Conservation (phyloP, 2,888 invertebrate species). For the Drosophila formosana region DNA sequence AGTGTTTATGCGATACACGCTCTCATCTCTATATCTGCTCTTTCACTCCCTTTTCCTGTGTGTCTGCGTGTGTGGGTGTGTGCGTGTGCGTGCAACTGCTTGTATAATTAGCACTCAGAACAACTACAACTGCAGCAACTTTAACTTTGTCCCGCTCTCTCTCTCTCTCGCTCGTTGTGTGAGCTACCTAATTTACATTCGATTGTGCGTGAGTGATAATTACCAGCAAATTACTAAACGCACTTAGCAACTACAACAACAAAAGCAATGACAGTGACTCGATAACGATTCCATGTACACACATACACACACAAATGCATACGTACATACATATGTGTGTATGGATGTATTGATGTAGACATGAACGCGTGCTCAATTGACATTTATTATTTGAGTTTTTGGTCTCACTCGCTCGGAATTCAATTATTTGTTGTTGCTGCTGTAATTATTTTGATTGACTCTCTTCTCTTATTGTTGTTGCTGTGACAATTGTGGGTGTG, state of each 20-base stretch:
- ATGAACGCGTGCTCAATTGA: slow-evolving; percentile 64
- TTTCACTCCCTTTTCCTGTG: slow-evolving; percentile 1
- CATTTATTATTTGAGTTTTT: slow-evolving; percentile 65
- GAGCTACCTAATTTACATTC: slow-evolving; percentile 58
- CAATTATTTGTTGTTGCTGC: slow-evolving; percentile 39
- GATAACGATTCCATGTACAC: slow-evolving; percentile 14
- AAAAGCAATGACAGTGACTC: slow-evolving; percentile 31
- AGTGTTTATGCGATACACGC: neutral
- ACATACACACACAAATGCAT: too few relatives aligned
- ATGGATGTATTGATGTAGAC: neutral
- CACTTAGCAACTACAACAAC: slow-evolving; percentile 67
- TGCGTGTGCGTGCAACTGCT: slow-evolving; percentile 44
- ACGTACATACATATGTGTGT: neutral
- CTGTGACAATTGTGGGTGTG: slow-evolving; percentile 19
- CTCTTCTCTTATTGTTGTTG: slow-evolving; percentile 42
- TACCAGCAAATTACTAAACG: slow-evolving; percentile 76
- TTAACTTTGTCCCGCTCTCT: slow-evolving; percentile 13
- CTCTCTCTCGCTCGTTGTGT: slow-evolving; percentile 15
- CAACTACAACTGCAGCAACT: slow-evolving; percentile 34
- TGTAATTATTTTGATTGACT: slow-evolving; percentile 62
- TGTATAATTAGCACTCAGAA: slow-evolving; percentile 65
- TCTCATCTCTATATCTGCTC: slow-evolving; percentile 7
- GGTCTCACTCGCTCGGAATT: slow-evolving; percentile 21
- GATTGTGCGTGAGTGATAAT: slow-evolving; percentile 79
- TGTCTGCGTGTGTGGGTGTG: slow-evolving; percentile 14